Percentiles rank a stretch among this genome's conserved stretches.
Evolutionary conservation across 2,113 vertebrate species (phyloP).

Genomic region (Mirza zaza): DNA sequence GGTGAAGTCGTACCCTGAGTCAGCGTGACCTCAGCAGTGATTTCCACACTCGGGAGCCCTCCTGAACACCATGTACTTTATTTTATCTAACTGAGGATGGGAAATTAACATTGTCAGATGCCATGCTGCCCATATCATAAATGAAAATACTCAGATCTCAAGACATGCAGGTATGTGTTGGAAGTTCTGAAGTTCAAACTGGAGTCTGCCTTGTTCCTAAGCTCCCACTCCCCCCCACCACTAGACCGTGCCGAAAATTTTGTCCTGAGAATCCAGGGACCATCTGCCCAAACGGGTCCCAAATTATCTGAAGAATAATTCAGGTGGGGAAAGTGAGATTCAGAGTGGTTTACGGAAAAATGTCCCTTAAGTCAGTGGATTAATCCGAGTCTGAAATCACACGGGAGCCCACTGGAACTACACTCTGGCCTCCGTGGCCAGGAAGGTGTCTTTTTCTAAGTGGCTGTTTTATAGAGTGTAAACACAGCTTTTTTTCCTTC

Average conservation of each 20-base stretch:
- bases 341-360: neutral
- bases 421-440: rapidly evolving
- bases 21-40: neutral
- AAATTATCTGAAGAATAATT: neutral
- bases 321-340: neutral
- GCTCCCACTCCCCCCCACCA: neutral
- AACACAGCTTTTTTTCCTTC: neutral
- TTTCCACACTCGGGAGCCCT: rapidly evolving
- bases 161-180: rapidly evolving
- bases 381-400: neutral
- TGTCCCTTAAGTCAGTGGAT: no score
- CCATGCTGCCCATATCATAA: rapidly evolving
- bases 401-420: rapidly evolving
- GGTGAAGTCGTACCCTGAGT: neutral
- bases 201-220: neutral
- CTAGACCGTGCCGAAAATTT: no score
- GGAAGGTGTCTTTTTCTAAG: neutral
- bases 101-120: neutral
- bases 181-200: neutral
- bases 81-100: neutral
- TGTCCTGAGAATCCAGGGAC: neutral
- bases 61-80: rapidly evolving
- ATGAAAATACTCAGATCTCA: neutral
- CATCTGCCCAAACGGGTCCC: neutral
- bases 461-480: neutral